phyloP scores from a whole-genome alignment of 2,797 vertebrate species.

The Phoxinus dragarum region DNA sequence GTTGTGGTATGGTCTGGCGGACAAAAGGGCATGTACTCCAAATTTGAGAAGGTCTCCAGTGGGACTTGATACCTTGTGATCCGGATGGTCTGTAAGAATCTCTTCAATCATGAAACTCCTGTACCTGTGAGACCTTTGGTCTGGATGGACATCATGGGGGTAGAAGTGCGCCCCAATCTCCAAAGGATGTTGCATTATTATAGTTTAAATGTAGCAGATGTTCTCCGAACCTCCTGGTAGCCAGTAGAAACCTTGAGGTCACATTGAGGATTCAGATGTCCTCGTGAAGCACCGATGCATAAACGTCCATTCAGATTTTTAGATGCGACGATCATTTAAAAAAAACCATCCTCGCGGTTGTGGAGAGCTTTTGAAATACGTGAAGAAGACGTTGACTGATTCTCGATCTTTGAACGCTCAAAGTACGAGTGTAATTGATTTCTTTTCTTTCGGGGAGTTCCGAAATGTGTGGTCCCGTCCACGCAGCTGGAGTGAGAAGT shows the following conservation, averaged over 20 bases:
- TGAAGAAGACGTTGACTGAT: neutral
- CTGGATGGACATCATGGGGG: slow-evolving; percentile 85
- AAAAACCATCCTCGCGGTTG: slow-evolving; percentile 17
- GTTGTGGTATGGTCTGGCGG: slow-evolving; percentile 91
- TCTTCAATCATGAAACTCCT: slow-evolving; percentile 99
- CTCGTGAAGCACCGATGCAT: neutral
- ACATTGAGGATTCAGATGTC: slow-evolving; percentile 54
- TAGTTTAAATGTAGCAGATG: slow-evolving; percentile 36
- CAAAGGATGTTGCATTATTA: slow-evolving; percentile 89
- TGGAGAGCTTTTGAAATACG: neutral
- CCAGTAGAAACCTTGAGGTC: slow-evolving; percentile 37
- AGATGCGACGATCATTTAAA: slow-evolving; percentile 1
- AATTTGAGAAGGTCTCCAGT: slow-evolving; percentile 92
- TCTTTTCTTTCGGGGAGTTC: slow-evolving; percentile 22
- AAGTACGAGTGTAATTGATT: neutral
- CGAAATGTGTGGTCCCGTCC: slow-evolving; percentile 43
- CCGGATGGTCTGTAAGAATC: slow-evolving; percentile 92
- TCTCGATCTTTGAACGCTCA: slow-evolving; percentile 10
- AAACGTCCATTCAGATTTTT: slow-evolving; percentile 43
- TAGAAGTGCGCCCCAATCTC: slow-evolving; percentile 89
- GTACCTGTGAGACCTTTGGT: slow-evolving; percentile 93
- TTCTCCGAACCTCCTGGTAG: slow-evolving; percentile 49
- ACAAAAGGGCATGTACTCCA: slow-evolving; percentile 92
- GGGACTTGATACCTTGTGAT: slow-evolving; percentile 85
- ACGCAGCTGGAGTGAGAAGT: slow-evolving; percentile 30